A percentile compares a stretch with the other conserved stretches of the same genome.
phyloP scores from a whole-genome alignment of 2,113 vertebrate species.

The Procapra przewalskii region DNA sequence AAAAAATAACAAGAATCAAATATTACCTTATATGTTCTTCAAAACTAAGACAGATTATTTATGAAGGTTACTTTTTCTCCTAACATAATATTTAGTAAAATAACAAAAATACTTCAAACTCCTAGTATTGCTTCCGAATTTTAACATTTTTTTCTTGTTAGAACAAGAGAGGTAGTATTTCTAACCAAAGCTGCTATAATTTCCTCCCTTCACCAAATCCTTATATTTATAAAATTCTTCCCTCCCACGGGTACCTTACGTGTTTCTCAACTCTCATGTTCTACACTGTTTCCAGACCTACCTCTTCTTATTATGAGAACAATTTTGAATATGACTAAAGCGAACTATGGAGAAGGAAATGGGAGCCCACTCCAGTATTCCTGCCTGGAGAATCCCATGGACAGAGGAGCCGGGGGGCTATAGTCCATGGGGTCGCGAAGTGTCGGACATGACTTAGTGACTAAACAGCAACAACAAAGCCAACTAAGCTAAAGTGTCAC shows the following conservation, averaged over 20 bases:
- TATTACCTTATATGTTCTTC: not conserved
- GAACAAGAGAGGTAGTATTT: conserved; percentile 2
- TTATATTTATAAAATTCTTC: not conserved
- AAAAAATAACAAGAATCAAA: not conserved
- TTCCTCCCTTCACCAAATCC: not conserved
- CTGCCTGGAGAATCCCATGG: not conserved
- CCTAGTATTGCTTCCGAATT: conserved; percentile 8
- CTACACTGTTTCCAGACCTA: not conserved
- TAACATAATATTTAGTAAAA: not conserved
- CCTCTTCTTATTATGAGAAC: not conserved
- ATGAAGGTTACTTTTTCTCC: not conserved
- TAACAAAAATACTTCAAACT: not conserved
- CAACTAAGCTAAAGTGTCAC: not conserved
- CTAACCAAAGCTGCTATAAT: not conserved
- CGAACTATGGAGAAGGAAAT: not conserved
- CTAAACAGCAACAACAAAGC: not conserved
- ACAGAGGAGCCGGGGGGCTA: not conserved
- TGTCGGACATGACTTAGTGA: fast-evolving
- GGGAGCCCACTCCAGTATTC: not conserved
- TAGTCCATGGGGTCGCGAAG: not conserved
- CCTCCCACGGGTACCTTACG: not conserved
- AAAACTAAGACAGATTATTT: not conserved
- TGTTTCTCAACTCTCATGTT: not conserved
- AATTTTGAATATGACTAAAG: not conserved
- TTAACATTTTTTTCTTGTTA: not conserved